phyloP scores from a whole-genome alignment of 2,888 invertebrate species.

The Hydraecia micacea region DNA sequence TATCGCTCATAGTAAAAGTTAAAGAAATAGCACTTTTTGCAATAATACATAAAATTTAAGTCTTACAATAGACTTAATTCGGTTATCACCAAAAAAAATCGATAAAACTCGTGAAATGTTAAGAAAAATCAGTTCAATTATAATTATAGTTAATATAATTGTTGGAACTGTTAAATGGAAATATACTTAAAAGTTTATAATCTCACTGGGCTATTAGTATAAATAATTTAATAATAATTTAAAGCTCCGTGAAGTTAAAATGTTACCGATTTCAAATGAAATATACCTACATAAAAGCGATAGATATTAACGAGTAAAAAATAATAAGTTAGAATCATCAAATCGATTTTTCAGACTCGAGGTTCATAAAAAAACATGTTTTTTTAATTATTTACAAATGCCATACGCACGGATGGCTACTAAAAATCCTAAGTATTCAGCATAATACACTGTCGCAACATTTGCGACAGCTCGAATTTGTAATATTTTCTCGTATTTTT shows the following conservation, averaged over 20 bases:
- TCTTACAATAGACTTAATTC: slow-evolving; percentile 60
- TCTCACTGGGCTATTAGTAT: slow-evolving; percentile 81
- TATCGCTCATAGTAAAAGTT: slow-evolving; percentile 52
- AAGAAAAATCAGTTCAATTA: slow-evolving; percentile 65
- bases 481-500: slow-evolving; percentile 65
- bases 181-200: slow-evolving; percentile 70
- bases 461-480: slow-evolving; percentile 62
- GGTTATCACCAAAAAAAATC: slow-evolving; percentile 63
- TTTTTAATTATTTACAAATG: slow-evolving; percentile 73
- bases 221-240: slow-evolving; percentile 76
- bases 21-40: slow-evolving; percentile 59
- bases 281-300: slow-evolving; percentile 66
- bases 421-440: slow-evolving; percentile 69
- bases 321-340: slow-evolving; percentile 72
- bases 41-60: slow-evolving; percentile 56
- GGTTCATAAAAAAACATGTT: slow-evolving; percentile 64
- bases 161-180: slow-evolving; percentile 67
- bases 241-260: slow-evolving; percentile 72
- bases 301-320: slow-evolving; percentile 65
- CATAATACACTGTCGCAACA: slow-evolving; percentile 61
- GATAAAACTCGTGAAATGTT: slow-evolving; percentile 60
- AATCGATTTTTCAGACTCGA: slow-evolving; percentile 71
- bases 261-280: slow-evolving; percentile 61
- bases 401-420: slow-evolving; percentile 62
- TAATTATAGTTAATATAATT: slow-evolving; percentile 67